Conservation (phyloP, 2,797 vertebrate genomes). For the Oreortyx pictus region DNA sequence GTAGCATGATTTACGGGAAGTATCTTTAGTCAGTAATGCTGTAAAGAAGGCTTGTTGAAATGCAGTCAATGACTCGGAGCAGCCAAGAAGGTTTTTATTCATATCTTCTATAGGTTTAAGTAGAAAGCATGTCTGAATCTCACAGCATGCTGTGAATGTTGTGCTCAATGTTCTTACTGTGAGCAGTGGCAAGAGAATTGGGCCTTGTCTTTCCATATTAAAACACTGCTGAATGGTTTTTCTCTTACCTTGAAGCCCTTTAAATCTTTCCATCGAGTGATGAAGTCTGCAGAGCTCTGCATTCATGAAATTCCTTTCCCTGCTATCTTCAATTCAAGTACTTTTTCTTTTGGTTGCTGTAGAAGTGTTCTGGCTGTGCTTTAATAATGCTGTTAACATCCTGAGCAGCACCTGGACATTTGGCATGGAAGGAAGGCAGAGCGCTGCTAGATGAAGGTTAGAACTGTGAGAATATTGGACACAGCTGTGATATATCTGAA, state of each 20-base stretch:
- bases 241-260: not conserved
- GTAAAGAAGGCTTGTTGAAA: not conserved
- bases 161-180: fast-evolving
- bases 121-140: not conserved
- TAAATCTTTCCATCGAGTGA: not conserved
- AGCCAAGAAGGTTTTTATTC: not conserved
- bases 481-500: not conserved
- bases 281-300: not conserved
- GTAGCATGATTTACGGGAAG: not conserved
- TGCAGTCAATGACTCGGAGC: not conserved
- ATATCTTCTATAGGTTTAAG: no score
- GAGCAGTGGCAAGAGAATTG: not conserved
- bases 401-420: fast-evolving
- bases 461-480: not conserved
- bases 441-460: not conserved
- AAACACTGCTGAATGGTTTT: fast-evolving
- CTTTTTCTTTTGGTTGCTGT: not conserved
- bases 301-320: not conserved
- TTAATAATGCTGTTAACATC: not conserved
- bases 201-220: not conserved
- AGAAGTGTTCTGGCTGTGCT: not conserved
- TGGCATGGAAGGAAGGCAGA: not conserved
- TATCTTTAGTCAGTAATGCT: not conserved
- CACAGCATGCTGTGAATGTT: fast-evolving
- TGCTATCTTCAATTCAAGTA: not conserved